Base-by-base conservation (phyloP, 2,797 vertebrate species). In the Antrozous pallidus region DNA sequence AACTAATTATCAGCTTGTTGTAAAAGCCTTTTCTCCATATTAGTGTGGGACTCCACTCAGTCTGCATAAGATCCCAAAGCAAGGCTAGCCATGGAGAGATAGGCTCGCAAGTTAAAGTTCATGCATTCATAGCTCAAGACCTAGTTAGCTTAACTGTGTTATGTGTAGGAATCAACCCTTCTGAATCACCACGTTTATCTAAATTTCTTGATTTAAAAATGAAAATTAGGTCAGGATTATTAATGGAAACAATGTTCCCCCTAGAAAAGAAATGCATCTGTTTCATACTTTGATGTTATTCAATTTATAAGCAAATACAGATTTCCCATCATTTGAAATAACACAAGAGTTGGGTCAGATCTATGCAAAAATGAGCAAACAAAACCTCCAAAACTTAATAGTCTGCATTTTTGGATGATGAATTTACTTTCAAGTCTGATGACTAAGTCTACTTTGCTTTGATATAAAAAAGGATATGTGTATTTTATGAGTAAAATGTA, bases 241-340 rank as follows among this genome's bases (percentile, higher is more conserved):
- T 67, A 49, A 10, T 84, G 33, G 17, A 78, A 31, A 88, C 28
- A 93, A 49, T 38, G 16, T 84, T 70, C 18, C 70, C 33, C 5
- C 16, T 54, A 51, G 31, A 9, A 12, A 42, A 47, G 40, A 70
- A 69, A 56, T 31, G 13, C 5, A 77, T 69, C n/a, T 5, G 4
- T 87, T 93, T 94, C 74, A 24, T 70, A 78, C 81, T 61, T 51
- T 65, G 17, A 82, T 94, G 5, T 73, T 75, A 88, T 85, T 93
- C 16, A 73, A 45, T 42, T 69, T 54, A 73, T 28, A 96, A 88
- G n/a, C n/a, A 73, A 11, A 17, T 84, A 38, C 54, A 79, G 45
- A 77, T 58, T 84, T 88, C 61, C 45, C 36, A 90, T 24, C 28
- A 5, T 92, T 73, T 61, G 81, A 88, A 80, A 74, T 87, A 88